Evolutionary conservation across 2,797 vertebrate genomes (phyloP).

Genomic region (Dryobates pubescens): DNA sequence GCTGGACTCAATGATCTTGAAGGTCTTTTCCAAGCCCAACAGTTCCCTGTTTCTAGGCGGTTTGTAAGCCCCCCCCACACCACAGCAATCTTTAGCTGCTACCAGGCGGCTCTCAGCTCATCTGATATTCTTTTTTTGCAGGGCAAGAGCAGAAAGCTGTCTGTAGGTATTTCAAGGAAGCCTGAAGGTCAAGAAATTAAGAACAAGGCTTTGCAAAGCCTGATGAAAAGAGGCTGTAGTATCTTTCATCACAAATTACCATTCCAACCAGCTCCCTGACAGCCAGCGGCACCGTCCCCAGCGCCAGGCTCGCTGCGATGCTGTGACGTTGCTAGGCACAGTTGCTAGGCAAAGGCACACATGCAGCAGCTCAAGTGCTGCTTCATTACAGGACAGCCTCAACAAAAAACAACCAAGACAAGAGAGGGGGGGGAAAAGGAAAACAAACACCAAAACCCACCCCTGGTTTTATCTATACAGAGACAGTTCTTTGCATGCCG

Average conservation of each 20-base stretch:
- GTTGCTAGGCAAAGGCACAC: conserved; percentile 64
- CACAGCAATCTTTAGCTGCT: background rate
- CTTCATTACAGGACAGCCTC: background rate
- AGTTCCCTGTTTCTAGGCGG: too few species aligned
- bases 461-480: fast-evolving
- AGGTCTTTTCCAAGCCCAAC: too few species aligned
- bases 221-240: background rate
- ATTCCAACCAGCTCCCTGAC: conserved; percentile 22
- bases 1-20: too few species aligned
- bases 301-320: background rate
- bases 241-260: background rate
- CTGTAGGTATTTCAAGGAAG: background rate
- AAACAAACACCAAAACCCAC: too few species aligned
- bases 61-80: background rate
- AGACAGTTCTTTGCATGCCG: background rate
- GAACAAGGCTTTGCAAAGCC: background rate
- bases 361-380: background rate
- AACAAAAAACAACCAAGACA: background rate
- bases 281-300: background rate
- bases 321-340: conserved; percentile 38
- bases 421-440: background rate
- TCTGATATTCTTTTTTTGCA: background rate
- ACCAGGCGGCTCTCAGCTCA: background rate
- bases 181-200: background rate
- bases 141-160: background rate